A percentile compares a stretch with the other conserved stretches of the same genome.
phyloP scores from a whole-genome alignment of 23 tunicate genomes.

The Trididemnum clinides region DNA sequence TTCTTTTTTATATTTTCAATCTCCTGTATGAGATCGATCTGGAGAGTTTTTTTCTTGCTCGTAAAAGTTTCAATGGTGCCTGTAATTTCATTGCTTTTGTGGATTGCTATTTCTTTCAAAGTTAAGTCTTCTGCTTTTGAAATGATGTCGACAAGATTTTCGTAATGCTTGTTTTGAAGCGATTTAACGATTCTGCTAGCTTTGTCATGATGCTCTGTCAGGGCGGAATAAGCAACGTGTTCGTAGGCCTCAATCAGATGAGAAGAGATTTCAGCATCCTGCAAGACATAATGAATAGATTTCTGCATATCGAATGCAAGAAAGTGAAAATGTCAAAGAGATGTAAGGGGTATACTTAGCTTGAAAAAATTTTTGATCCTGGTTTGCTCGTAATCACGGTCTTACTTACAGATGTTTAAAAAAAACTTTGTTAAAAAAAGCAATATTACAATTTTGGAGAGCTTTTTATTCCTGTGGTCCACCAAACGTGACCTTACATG shows the following conservation, averaged over 20 bases:
- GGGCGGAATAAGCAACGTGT: background rate
- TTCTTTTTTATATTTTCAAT: background rate
- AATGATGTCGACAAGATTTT: background rate
- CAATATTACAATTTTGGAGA: too few species aligned
- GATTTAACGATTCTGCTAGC: background rate
- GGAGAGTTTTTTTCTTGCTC: background rate
- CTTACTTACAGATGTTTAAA: too few species aligned
- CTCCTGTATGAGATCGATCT: background rate
- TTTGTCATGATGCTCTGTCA: background rate
- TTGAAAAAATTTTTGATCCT: too few species aligned
- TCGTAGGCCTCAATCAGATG: background rate
- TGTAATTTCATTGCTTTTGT: background rate
- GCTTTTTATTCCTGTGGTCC: too few species aligned
- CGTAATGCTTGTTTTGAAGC: background rate
- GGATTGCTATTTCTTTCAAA: background rate
- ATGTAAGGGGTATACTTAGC: too few species aligned
- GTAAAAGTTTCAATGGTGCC: background rate
- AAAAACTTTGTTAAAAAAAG: too few species aligned
- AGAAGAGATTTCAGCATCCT: background rate
- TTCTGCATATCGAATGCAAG: too few species aligned
- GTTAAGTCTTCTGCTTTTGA: background rate
- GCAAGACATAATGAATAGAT: background rate
- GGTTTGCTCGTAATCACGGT: too few species aligned
- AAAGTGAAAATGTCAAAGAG: too few species aligned
- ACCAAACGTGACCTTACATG: too few species aligned